Evolutionary conservation across 1,140 invertebrate genomes (phyloP), one percentile per base, ranked within the genome.

Genomic region (Phortica variegata): DNA sequence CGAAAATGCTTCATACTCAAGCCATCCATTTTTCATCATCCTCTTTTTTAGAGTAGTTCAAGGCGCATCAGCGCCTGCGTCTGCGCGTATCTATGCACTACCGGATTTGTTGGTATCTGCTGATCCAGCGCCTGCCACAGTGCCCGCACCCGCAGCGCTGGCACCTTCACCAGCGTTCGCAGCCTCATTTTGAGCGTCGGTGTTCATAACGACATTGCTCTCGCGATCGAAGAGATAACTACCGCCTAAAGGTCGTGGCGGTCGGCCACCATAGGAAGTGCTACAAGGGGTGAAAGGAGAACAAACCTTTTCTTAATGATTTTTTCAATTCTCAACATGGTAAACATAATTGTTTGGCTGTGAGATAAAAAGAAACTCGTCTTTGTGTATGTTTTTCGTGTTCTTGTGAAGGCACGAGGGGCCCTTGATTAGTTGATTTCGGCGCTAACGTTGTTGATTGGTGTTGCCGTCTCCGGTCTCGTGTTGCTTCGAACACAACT

Each of bases 281-380:
- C 73, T 75, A 75, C 33, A 68, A 75, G 72, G 56, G 72, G 72
- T 52, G 72, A 74, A 42, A 75, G 63, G 47, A 75, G 70, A 43
- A 55, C 58, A 54, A 70, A 63, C 69, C 72, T 75, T 50, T 63
- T 58, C 59, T 75, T 61, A 75, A 71, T 74, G 58, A 65, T 52
- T 55, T 60, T 58, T 56, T 43, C 60, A 52, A 59, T 65, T 68
- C 70, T 16, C 3, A 6, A 7, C 10, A 7, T 19, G 46, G 38
- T 37, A 34, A 20, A 31, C 37, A n/a, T n/a, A n/a, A n/a, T n/a
- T n/a, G n/a, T n/a, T n/a, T n/a, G 46, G 42, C 47, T 16, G 43
- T 9, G 32, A 33, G 17, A 21, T 21, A 48, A 10, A 32, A 20
- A 36, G n/a, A 29, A 13, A 23, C 4, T 15, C 13, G 26, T 29